Base-by-base conservation (phyloP, 2,888 invertebrate genomes). In the Syrphus vitripennis region DNA sequence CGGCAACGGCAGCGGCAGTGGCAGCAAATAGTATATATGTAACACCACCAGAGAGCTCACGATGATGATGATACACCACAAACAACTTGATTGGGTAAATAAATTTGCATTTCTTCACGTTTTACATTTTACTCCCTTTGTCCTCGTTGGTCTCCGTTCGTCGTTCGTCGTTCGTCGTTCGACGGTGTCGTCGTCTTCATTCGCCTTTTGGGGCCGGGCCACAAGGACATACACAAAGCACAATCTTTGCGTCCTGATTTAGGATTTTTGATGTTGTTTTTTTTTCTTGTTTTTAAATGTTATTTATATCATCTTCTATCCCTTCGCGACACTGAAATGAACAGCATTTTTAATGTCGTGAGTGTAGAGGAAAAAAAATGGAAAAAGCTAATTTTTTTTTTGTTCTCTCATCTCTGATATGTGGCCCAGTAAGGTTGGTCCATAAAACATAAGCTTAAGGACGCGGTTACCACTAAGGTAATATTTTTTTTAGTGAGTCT, bases 31-130 rank as follows among this genome's bases (percentile, higher is more conserved):
- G 71, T 71, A 71, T n/a, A 80, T 71, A 61, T 77, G 76, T 76
- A 40, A 59, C 70, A 67, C 69, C 63, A 61, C 53, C 53, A 61
- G 34, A 61, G 34, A 63, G 42, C 67, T 61, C 69, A 74, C 67
- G 83, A 84, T 82, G 86, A 82, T 67, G 86, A 82, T 67, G 67
- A 86, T 86, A 63, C 57, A 74, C 82, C 82, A 63, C 82, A 86
- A 77, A 86, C 86, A 86, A 86, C 82, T 78, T 86, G 86, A 86
- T 86, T 86, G 70, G 86, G 82, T 82, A 82, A 86, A 86, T 86
- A 86, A 82, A 86, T 86, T 86, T 82, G 82, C 82, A 86, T 86
- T 82, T 67, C 59, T 45, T 34, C 21, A 63, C 63, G 40, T 42
- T 71, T 65, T 63, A 67, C 34, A 45, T 34, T 48, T 65, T 16